Conservation (phyloP, 2,113 vertebrate genomes). For the Crotalus horridus region DNA sequence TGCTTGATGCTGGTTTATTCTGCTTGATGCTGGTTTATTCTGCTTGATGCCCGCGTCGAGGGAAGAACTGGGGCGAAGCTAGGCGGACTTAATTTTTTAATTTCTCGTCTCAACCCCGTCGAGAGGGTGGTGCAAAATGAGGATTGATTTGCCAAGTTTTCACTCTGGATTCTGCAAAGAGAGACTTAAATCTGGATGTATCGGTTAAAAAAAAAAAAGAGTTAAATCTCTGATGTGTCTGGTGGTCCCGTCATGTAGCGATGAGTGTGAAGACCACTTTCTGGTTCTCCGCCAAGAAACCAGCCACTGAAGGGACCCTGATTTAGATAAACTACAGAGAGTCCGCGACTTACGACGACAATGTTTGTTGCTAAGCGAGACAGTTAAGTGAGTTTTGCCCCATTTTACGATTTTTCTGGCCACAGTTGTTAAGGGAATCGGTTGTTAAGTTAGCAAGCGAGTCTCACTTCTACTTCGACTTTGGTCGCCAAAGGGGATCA, state of each 20-base stretch:
- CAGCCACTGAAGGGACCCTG: background rate
- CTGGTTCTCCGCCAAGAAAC: background rate
- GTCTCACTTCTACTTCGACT: background rate
- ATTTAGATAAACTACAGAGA: background rate
- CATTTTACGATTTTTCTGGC: background rate
- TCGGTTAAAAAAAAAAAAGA: background rate
- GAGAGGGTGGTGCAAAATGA: background rate
- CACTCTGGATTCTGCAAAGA: background rate
- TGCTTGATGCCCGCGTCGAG: background rate
- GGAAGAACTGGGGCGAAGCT: background rate
- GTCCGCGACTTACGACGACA: background rate
- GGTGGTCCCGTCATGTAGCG: background rate
- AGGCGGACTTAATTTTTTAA: background rate
- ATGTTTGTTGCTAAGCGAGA: background rate
- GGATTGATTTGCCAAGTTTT: background rate
- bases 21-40: background rate
- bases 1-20: background rate
- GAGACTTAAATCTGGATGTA: background rate
- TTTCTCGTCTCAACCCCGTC: too few relatives aligned
- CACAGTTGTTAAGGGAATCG: too few relatives aligned
- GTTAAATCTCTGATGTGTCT: background rate
- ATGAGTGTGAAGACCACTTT: background rate
- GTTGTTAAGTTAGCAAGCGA: too few relatives aligned
- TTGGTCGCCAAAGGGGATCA: background rate
- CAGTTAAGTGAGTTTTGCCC: background rate